Evolutionary conservation across 2,113 vertebrate genomes (phyloP).

Genomic region (Chloropsis hardwickii): DNA sequence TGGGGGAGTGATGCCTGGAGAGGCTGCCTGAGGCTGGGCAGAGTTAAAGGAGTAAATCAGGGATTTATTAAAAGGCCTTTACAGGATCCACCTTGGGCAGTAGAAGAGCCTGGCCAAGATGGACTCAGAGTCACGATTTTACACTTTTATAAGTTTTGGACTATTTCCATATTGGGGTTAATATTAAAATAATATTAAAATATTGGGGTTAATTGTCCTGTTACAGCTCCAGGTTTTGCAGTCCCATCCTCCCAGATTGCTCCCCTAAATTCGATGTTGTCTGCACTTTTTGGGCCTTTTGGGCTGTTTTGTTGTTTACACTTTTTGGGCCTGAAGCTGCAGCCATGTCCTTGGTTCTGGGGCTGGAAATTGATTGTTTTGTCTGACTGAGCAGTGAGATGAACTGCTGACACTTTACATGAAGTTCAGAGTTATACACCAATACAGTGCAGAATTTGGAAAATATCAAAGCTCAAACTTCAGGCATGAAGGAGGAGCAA

Average conservation of each 20-base stretch:
- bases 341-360: neutral
- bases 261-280: neutral
- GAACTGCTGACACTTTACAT: too few species aligned
- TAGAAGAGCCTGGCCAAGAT: neutral
- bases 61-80: neutral
- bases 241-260: neutral
- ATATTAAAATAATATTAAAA: too few species aligned
- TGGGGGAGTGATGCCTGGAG: neutral
- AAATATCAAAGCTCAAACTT: too few species aligned
- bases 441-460: too few species aligned
- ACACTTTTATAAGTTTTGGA: neutral
- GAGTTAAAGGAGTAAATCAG: neutral
- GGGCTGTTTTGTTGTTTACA: neutral
- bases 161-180: neutral
- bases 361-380: neutral
- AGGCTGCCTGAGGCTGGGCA: neutral
- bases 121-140: rapidly evolving
- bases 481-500: too few species aligned
- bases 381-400: neutral
- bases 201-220: neutral
- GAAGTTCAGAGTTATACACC: too few species aligned
- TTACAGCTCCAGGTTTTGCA: neutral
- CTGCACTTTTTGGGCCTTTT: neutral
- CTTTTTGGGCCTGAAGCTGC: neutral
- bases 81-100: neutral